A percentile compares a stretch with the other conserved stretches of the same genome.
Conservation (phyloP, 2,888 invertebrate species). For the Erebia ligea region DNA sequence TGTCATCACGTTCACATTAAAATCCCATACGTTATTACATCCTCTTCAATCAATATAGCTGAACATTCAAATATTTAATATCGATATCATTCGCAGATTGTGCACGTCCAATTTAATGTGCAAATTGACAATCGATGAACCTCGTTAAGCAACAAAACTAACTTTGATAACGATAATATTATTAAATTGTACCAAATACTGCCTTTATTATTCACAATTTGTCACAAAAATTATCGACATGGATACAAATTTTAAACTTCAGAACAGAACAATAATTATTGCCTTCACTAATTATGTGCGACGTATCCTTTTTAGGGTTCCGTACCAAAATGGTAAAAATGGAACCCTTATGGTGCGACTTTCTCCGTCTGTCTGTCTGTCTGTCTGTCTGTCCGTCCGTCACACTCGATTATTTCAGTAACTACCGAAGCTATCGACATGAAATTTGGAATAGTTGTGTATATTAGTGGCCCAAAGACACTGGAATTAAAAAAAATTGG, state of each 20-base stretch:
- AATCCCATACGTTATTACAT: slow-evolving; percentile 17
- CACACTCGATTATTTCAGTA: too few species aligned
- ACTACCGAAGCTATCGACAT: too few species aligned
- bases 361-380: too few species aligned
- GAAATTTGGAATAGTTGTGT: too few species aligned
- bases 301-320: too few species aligned
- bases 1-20: slow-evolving; percentile 1
- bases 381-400: too few species aligned
- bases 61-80: slow-evolving; percentile 56
- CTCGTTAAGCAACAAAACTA: slow-evolving; percentile 36
- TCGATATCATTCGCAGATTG: slow-evolving; percentile 52
- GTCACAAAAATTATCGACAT: not conserved
- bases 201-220: not conserved
- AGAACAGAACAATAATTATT: too few species aligned
- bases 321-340: too few species aligned
- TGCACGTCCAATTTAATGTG: slow-evolving; percentile 41
- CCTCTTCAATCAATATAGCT: slow-evolving; percentile 7
- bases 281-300: too few species aligned
- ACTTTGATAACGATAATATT: slow-evolving; percentile 23
- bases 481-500: too few species aligned
- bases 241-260: not conserved
- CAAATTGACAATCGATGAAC: slow-evolving; percentile 43
- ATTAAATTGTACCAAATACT: not conserved
- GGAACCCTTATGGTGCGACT: too few species aligned
- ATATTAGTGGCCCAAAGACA: too few species aligned